Base-by-base conservation (phyloP, 2,113 vertebrate species). In the Aegotheles bennettii region DNA sequence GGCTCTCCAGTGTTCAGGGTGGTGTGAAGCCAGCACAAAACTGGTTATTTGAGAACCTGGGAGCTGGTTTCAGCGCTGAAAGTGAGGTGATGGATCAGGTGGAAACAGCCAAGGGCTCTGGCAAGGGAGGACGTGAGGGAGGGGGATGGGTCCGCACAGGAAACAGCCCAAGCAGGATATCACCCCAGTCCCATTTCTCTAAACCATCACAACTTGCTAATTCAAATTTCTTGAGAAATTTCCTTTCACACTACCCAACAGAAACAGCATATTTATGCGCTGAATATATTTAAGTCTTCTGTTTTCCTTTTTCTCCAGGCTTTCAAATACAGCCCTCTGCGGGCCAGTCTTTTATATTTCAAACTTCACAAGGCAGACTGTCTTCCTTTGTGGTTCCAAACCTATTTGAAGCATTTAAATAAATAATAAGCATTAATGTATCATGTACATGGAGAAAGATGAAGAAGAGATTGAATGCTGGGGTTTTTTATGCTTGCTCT, bases 401-500 rank as follows among this genome's bases (percentile, higher is more conserved):
- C 28, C 60, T 79, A 91, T 89, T 33, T 87, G 87, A 96, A 89
- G 84, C 65, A 94, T 59, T 91, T 95, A 89, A 95, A 95, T 95
- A 95, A 92, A 93, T 89, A 95, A 94, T 95, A 93, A 84, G 77
- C 77, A 93, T 89, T 93, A 91, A 94, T 82, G 91, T 89, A 94
- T 69, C 77, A 79, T 73, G 73, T 79, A 94, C 81, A 73, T 29
- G 65, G 84, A 87, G n/a, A 57, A 73, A 63, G 87, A 89, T 65
- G 77, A 91, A 94, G 7, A 87, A 11, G 4, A 48, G 84, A 94
- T 75, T 82, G 77, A 92, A 48, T 53, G 47, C 71, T 59, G 43
- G 31, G 7, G 20, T 38, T 74, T 93, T 92, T 79, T 70, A 71
- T 40, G 33, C n/a, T 68, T 75, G 56, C 13, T 79, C 54, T 89